Conservation (phyloP, 2,113 vertebrate genomes). For the Forbesichthys agassizii region DNA sequence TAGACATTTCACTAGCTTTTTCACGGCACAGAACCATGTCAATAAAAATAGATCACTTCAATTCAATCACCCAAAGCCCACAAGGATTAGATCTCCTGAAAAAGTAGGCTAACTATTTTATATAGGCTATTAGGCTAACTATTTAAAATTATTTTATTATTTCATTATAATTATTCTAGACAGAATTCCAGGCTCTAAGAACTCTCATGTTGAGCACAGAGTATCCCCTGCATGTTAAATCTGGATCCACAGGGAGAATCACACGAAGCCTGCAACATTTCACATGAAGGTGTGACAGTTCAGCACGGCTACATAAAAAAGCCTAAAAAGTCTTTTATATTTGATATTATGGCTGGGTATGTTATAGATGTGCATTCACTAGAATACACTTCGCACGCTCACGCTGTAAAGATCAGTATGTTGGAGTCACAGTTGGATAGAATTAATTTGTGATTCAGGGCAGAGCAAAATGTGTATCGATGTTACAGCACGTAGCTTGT, state of each 20-base stretch:
- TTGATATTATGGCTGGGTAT: background rate
- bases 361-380: background rate
- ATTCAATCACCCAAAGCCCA: conserved; percentile 45
- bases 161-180: conserved; percentile 22
- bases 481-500: no score
- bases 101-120: conserved; percentile 6
- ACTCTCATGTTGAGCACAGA: conserved; percentile 40
- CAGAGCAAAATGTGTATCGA: no score
- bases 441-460: no score
- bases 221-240: conserved; percentile 22
- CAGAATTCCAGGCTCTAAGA: conserved; percentile 34
- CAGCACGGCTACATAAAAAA: background rate
- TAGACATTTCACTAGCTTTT: no score
- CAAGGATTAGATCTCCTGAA: conserved; percentile 43
- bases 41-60: background rate
- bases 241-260: conserved; percentile 8
- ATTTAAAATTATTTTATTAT: no score
- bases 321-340: conserved; percentile 1
- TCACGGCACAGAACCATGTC: no score
- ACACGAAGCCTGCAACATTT: conserved; percentile 12
- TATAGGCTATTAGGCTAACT: no score
- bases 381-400: background rate
- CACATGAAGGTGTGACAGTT: conserved; percentile 4
- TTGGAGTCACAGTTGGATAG: background rate
- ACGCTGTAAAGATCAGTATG: background rate